A percentile compares a stretch with the other conserved stretches of the same genome.
phyloP scores from a whole-genome alignment of 2,113 vertebrate species.

The Dasyornis broadbenti region DNA sequence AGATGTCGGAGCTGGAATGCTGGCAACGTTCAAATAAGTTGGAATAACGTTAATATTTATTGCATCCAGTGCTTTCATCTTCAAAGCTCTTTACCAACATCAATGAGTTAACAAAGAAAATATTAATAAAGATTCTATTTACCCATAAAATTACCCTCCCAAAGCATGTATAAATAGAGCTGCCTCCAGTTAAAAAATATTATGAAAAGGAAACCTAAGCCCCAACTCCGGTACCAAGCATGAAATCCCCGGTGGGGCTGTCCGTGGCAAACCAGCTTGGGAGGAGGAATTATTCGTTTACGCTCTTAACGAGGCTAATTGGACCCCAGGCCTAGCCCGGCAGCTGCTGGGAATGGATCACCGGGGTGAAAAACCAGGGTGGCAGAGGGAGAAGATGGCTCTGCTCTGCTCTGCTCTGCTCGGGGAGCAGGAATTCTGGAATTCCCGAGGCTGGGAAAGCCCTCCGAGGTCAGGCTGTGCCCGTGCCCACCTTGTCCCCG shows the following conservation, averaged over 20 bases:
- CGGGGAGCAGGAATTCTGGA: background rate
- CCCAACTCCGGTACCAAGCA: background rate
- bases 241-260: background rate
- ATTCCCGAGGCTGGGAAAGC: background rate
- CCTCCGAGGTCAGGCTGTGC: background rate
- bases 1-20: conserved; percentile 9
- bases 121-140: conserved; percentile 36
- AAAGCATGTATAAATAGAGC: background rate
- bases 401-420: background rate
- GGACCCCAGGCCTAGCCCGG: background rate
- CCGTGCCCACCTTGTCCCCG: background rate
- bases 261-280: background rate
- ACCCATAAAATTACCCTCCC: conserved; percentile 28
- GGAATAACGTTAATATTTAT: conserved; percentile 49
- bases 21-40: conserved; percentile 16
- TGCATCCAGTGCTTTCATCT: conserved; percentile 21
- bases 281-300: background rate
- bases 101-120: conserved; percentile 46
- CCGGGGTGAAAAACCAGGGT: background rate
- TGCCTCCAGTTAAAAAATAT: conserved; percentile 20
- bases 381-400: background rate
- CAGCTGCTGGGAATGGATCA: background rate
- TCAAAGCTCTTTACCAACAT: conserved; percentile 29
- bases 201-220: background rate
- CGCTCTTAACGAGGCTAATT: background rate